Conservation (phyloP, 2,797 vertebrate genomes). For the Sciaenops ocellatus region DNA sequence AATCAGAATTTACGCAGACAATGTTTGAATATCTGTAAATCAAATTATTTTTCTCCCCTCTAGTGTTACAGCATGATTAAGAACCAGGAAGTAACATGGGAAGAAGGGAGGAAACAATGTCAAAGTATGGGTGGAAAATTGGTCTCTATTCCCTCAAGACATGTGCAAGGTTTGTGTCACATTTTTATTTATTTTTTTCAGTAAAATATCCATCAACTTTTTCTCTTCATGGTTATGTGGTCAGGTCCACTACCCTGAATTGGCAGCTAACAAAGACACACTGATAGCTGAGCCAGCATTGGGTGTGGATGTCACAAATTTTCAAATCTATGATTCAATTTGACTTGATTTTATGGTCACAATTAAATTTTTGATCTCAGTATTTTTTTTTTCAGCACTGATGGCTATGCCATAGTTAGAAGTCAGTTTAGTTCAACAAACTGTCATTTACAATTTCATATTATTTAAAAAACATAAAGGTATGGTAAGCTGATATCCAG, state of each 20-base stretch:
- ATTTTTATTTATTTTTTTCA: neutral
- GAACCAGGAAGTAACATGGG: neutral
- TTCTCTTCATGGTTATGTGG: neutral
- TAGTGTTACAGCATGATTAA: slow-evolving; percentile 27
- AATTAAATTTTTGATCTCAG: too few species aligned
- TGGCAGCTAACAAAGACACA: neutral
- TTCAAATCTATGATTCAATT: too few species aligned
- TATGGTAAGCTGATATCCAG: too few species aligned
- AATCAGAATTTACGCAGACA: neutral
- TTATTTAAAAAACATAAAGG: too few species aligned
- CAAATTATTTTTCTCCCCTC: neutral
- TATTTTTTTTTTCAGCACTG: too few species aligned
- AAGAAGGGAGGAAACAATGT: slow-evolving; percentile 8
- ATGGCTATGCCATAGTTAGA: too few species aligned
- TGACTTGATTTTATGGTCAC: too few species aligned
- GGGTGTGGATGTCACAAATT: too few species aligned
- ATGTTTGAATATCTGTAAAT: neutral
- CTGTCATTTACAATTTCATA: too few species aligned
- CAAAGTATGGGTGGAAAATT: neutral
- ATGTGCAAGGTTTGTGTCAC: slow-evolving; percentile 25
- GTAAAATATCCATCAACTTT: neutral
- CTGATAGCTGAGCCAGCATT: neutral
- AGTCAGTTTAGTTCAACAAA: too few species aligned
- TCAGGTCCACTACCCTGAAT: neutral
- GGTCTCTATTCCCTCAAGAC: slow-evolving; percentile 30